phyloP scores from a whole-genome alignment of 2,113 vertebrate genomes.

The Catagonus wagneri region DNA sequence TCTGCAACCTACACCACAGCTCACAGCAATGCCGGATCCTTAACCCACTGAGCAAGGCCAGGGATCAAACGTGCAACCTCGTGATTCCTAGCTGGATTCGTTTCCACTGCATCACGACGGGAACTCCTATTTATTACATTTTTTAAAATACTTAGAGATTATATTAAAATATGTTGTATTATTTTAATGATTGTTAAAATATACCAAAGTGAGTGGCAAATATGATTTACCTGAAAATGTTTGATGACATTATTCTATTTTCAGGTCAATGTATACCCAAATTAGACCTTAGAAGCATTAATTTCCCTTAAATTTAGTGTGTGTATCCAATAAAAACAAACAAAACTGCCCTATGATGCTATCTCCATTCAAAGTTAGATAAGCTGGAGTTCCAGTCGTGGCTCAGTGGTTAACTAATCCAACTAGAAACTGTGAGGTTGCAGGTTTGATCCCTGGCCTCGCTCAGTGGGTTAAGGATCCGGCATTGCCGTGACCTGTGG shows the following conservation, averaged over 20 bases:
- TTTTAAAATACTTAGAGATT: background rate
- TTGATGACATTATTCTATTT: background rate
- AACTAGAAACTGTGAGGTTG: too few species aligned
- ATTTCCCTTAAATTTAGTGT: slow-evolving; percentile 11
- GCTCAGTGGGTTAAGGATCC: too few species aligned
- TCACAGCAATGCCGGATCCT: too few species aligned
- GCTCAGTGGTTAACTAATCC: too few species aligned
- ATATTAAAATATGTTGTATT: background rate
- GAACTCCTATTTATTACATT: background rate
- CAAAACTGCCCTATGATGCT: background rate
- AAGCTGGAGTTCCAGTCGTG: too few species aligned
- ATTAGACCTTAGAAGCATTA: background rate
- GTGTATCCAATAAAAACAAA: background rate
- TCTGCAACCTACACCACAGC: too few species aligned
- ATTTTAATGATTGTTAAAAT: background rate
- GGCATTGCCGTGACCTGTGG: too few species aligned
- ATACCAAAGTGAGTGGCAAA: slow-evolving; percentile 10
- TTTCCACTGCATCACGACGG: too few species aligned
- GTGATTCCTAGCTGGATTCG: too few species aligned
- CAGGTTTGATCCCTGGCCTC: too few species aligned
- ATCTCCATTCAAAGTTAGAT: slow-evolving; percentile 13
- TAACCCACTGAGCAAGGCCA: too few species aligned
- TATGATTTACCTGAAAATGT: slow-evolving; percentile 21
- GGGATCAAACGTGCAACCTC: too few species aligned
- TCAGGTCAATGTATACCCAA: slow-evolving; percentile 39